Conservation (phyloP, 2,113 vertebrate species). For the Pluvialis apricaria region DNA sequence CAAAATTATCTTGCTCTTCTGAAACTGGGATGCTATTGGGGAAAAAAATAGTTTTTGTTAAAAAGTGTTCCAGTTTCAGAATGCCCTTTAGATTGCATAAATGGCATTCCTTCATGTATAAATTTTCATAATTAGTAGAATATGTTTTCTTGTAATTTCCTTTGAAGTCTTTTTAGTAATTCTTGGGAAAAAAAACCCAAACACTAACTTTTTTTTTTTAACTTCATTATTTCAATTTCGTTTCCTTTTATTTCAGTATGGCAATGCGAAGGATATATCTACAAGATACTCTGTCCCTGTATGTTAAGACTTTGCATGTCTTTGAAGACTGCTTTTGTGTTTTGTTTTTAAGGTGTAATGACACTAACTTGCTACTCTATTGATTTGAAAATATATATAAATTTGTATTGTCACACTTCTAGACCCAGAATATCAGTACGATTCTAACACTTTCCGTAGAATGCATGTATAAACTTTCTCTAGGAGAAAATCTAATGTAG, state of each 20-base stretch:
- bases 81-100: background rate
- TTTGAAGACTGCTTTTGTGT: background rate
- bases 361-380: background rate
- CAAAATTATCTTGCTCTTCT: background rate
- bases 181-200: background rate
- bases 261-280: slow-evolving; percentile 37
- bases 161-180: background rate
- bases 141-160: background rate
- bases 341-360: background rate
- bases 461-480: background rate
- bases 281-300: slow-evolving; percentile 46
- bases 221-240: background rate
- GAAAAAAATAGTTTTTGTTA: background rate
- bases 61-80: background rate
- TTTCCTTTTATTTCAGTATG: slow-evolving; percentile 47
- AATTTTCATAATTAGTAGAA: background rate
- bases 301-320: slow-evolving; percentile 25
- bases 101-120: background rate
- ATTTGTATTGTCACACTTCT: background rate
- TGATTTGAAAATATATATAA: background rate
- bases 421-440: background rate
- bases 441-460: background rate
- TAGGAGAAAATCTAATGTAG: background rate
- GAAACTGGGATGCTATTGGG: background rate
- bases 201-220: background rate